A percentile compares a stretch with the other conserved stretches of the same genome.
These are phyloP conservation scores for Julus scanicus DNA, from an alignment of 2,888 invertebrate species.

Conservation along the genomic window DNA sequence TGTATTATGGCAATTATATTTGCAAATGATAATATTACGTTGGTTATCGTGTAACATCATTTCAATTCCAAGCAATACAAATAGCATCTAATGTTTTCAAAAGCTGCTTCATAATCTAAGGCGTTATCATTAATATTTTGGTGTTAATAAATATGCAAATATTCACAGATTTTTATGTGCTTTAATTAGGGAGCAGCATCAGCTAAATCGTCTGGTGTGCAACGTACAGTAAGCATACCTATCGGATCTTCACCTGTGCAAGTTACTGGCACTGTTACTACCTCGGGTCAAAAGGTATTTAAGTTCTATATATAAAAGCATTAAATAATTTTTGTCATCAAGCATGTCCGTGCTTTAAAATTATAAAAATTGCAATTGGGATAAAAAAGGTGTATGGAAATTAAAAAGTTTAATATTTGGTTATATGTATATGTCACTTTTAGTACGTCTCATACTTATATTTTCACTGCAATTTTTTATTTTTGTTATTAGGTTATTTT, in stretches of 20 bases:
- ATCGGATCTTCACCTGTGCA: slow-evolving; percentile 57
- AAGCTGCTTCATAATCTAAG: not conserved
- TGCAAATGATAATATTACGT: no score
- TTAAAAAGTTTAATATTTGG: no score
- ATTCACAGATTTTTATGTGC: not conserved
- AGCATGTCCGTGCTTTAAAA: no score
- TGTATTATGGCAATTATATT: not conserved
- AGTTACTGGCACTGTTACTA: slow-evolving; percentile 54
- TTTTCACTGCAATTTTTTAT: not conserved
- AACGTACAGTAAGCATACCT: slow-evolving; percentile 56
- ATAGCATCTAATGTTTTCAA: not conserved
- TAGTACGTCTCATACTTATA: no score
- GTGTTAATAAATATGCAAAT: not conserved
- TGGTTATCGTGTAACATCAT: no score
- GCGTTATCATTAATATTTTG: not conserved
- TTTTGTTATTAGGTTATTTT: slow-evolving; percentile 56
- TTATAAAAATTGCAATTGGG: no score
- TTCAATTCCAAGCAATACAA: no score
- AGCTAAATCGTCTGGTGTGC: slow-evolving; percentile 2
- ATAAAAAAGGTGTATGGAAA: no score
- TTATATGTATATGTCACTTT: no score
- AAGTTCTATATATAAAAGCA: not conserved
- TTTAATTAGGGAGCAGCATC: not conserved
- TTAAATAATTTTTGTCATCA: no score
- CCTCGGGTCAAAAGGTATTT: slow-evolving; percentile 44